A percentile compares a stretch with the other conserved stretches of the same genome.
Evolutionary conservation across 2,113 vertebrate genomes (phyloP).

Genomic region (Rostratula benghalensis): DNA sequence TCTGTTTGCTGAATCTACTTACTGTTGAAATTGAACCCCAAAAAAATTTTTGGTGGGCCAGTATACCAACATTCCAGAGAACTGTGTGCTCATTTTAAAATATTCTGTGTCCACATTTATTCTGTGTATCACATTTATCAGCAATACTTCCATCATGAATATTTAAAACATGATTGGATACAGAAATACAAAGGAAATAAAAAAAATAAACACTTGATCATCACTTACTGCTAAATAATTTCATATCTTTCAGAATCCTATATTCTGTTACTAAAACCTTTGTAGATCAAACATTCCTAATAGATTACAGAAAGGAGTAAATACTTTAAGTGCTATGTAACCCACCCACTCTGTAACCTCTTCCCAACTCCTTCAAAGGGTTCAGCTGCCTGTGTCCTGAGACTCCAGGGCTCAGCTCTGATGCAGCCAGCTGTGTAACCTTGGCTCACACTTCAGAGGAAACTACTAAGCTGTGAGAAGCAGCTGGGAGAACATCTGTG

Average conservation of each 20-base stretch:
- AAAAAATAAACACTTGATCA: not conserved
- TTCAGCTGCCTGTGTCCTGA: not conserved
- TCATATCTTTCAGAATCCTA: not conserved
- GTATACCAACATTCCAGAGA: not conserved
- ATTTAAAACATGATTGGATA: not conserved
- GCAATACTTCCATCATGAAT: not conserved
- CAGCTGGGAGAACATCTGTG: not conserved
- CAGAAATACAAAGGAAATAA: not conserved
- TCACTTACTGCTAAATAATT: not conserved
- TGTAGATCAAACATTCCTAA: not conserved
- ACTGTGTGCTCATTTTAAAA: not conserved
- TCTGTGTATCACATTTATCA: not conserved
- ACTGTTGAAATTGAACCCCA: not conserved
- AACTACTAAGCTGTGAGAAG: not conserved
- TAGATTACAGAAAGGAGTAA: not conserved
- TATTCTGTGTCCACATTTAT: not conserved
- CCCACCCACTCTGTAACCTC: constrained; percentile 36
- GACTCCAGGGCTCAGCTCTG: constrained; percentile 20
- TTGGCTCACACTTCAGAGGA: constrained; percentile 40
- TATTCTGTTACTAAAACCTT: not conserved
- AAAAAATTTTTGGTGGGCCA: not conserved
- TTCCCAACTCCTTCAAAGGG: not conserved
- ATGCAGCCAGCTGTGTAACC: constrained; percentile 53
- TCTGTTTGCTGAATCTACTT: not conserved
- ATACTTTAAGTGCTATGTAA: constrained; percentile 7